Base-by-base conservation (phyloP, 2,113 vertebrate genomes). In the mouse (Mus musculus) region DNA sequence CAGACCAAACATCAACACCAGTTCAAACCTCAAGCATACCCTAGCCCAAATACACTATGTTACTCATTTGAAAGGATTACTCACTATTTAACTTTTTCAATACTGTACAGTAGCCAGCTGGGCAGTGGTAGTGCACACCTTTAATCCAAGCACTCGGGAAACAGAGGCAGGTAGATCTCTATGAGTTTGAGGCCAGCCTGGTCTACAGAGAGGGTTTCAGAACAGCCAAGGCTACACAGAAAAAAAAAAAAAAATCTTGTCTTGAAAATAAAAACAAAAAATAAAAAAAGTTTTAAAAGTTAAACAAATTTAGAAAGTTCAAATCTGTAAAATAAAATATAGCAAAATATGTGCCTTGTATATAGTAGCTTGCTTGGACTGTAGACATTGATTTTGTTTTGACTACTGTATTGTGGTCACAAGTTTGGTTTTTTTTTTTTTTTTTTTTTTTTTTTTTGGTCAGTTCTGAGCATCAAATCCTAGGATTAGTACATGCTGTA, bases 321-420 rank as follows among this genome's bases (percentile, higher is more conserved):
- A 94, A 89, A 36, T 95, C 11, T 88, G 1, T 72, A 71, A 89
- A 96, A 87, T 42, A 39, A 75, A 95, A 8, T 69, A 75, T 36
- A 73, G 30, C 39, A 92, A 91, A 92, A 49, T 63, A 89, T 12
- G 5, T 87, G 92, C 88, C 22, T 94, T 89, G 69, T 85, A 91
- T 7, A 59, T 26, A 42, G 1, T 56, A 56, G 72, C 61, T 56
- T 92, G 36, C 28, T 92, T 56, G 26, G 84, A 91, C 91, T 87
- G 73, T 84, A 75, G 8, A 84, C 95, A 78, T 63, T 42, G 46
- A 69, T 75, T 93, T 87, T 81, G 86, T 24, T 52, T 77, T 94
- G 36, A n/a, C 39, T 26, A 12, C 24, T 6, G 5, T 13, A 22
- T 85, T 46, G 16, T 9, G 52, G 11, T 24, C 42, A 91, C 56